Evolutionary conservation across 2,888 invertebrate species (phyloP), one percentile per base, ranked within the genome.

Genomic region (Xylocampa areola): DNA sequence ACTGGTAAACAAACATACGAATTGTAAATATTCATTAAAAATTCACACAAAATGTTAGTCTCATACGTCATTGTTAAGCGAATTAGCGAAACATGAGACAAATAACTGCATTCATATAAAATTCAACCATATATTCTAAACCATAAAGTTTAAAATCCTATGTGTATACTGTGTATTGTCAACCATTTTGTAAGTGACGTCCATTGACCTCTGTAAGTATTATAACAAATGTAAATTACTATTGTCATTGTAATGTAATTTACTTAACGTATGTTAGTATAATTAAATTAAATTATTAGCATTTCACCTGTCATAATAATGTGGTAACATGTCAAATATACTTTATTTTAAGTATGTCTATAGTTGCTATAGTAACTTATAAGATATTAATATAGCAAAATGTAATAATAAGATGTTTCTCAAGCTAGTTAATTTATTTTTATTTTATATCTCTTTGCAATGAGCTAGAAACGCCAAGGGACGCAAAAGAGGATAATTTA

Each of bases 1-100:
- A 80, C 11, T 25, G 11, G n/a, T 14, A 49, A 81, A 73, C 55
- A 74, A 76, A 72, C 68, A 66, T 60, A 62, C 64, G 57, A 25
- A 71, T 44, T 13, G 39, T 61, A 72, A 67, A 78, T 81, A 76
- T 82, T 81, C 78, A 79, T 83, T 71, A 73, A 76, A 71, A 72
- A 61, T 52, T 44, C 37, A 41, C 29, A 75, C 76, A 77, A 76
- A 68, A 68, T 62, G 40, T 50, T 40, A 73, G 14, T 8, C 23
- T 48, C 76, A 80, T 81, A 69, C 68, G 66, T 85, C 81, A 78
- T 82, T 79, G 80, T 86, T 84, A 82, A 62, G 68, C 70, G 67
- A 76, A 83, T 84, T 82, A 80, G 61, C 32, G 54, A 54, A 53
- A 62, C 57, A 60, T 50, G 33, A 67, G 57, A 52, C 32, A 53